These are phyloP conservation scores for Anhinga anhinga DNA, from an alignment of 2,113 vertebrate genomes.

Conservation along the genomic window DNA sequence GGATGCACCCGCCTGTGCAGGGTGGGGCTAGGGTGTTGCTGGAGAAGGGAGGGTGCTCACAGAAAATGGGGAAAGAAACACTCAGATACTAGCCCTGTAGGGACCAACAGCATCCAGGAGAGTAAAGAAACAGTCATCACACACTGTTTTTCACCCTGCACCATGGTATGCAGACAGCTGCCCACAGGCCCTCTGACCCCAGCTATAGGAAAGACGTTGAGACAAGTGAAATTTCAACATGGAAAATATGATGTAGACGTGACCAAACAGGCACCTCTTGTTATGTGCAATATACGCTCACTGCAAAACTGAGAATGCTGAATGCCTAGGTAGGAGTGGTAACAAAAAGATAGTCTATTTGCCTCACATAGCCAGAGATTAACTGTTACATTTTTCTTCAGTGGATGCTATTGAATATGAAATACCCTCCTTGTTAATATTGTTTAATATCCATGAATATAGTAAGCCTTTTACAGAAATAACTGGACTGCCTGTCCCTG, in stretches of 20 bases:
- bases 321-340: neutral
- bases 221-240: neutral
- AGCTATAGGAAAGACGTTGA: neutral
- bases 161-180: accelerated
- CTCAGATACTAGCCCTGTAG: neutral
- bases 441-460: neutral
- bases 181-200: neutral
- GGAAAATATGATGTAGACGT: neutral
- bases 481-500: neutral
- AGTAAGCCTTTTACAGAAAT: neutral
- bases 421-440: neutral
- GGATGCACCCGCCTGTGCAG: accelerated
- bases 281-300: accelerated
- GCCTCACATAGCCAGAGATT: neutral
- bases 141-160: neutral
- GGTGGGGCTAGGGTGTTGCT: accelerated
- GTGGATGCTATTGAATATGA: neutral
- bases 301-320: neutral
- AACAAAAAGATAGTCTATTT: neutral
- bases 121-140: neutral
- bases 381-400: neutral
- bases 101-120: neutral
- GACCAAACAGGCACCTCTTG: neutral
- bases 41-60: neutral
- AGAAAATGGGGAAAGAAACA: neutral